Evolutionary conservation across 2,113 vertebrate genomes (phyloP).

Genomic region (Paralichthys olivaceus): DNA sequence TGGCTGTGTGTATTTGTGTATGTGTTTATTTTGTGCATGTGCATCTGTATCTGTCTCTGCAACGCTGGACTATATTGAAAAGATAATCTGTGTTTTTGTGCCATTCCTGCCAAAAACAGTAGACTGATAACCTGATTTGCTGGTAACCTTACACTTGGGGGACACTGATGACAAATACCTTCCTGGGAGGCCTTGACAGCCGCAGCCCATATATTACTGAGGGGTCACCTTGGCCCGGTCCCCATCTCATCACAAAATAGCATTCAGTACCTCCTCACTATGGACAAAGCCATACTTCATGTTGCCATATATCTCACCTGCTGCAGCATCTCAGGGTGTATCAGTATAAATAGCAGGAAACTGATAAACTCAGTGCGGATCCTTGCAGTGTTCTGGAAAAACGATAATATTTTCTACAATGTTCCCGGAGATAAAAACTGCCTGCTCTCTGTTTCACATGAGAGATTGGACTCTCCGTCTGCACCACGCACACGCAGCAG

Average conservation of each 20-base stretch:
- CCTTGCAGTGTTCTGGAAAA: conserved; percentile 44
- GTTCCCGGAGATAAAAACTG: conserved; percentile 48
- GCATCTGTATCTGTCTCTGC: conserved; percentile 24
- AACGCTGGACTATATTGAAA: conserved; percentile 44
- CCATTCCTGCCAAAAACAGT: conserved; percentile 72
- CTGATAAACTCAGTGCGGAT: conserved; percentile 68
- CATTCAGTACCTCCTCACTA: conserved; percentile 65
- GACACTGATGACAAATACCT: conserved; percentile 81
- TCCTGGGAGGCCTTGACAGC: conserved; percentile 82
- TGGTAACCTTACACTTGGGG: conserved; percentile 76
- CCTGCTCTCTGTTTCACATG: conserved; percentile 44
- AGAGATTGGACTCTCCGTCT: conserved; percentile 35
- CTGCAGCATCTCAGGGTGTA: conserved; percentile 57
- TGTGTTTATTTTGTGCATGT: conserved; percentile 16
- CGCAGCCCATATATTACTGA: conserved; percentile 77
- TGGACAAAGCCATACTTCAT: conserved; percentile 76
- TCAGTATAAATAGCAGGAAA: conserved; percentile 68
- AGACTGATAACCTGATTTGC: conserved; percentile 81
- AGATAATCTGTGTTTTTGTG: conserved; percentile 78
- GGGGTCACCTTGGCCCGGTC: conserved; percentile 82
- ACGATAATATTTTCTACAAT: conserved; percentile 56
- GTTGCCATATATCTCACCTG: conserved; percentile 68
- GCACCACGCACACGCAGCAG: not conserved
- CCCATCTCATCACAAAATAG: conserved; percentile 79
- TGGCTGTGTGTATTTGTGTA: not conserved